Evolutionary conservation across 1,140 invertebrate genomes (phyloP), one percentile per base, ranked within the genome.

Genomic region (Drosophila ananassae): DNA sequence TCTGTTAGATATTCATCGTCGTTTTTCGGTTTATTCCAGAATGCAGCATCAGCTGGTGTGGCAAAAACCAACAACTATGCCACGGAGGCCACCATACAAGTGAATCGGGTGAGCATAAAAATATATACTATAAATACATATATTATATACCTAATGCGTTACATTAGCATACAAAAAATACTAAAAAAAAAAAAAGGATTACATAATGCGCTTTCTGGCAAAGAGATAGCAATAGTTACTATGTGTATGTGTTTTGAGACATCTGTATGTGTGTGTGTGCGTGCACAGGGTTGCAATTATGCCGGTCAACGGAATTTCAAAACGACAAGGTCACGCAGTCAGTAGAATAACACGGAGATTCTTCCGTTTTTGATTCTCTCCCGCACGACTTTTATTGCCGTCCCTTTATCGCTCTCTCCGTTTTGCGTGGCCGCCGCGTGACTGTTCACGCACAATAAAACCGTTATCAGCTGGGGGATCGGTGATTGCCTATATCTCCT

Each of bases 11-110:
- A 91, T 78, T 91, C 90, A 91, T 79, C 77, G 72, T 91, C 90
- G 82, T 91, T 91, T 91, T 91, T 91, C 90, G 90, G 90, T 91
- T 77, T 91, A 67, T 91, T 91, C 90, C 90, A 91, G 90, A 91
- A 77, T 90, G 77, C 85, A 66, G 89, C 89, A 68, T 58, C 84
- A 54, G 67, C 82, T 74, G 87, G 83, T 62, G 77, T 77, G 56
- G 68, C 87, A 56, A 91, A 91, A 66, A 85, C 72, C 59, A 91
- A 91, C 62, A 92, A 91, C 69, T 92, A 90, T 89, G 91, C 91
- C 75, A 92, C 90, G 54, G 90, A 91, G 61, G 91, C 90, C 17
- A 91, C 91, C 54, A 61, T 92, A 22, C 68, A 91, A 89, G 90
- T 91, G 64, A 85, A 91, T 79, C 84, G 89, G 54, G 89, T 91